Base-by-base conservation (phyloP, 2,888 invertebrate genomes). In the Electrophaes corylata region DNA sequence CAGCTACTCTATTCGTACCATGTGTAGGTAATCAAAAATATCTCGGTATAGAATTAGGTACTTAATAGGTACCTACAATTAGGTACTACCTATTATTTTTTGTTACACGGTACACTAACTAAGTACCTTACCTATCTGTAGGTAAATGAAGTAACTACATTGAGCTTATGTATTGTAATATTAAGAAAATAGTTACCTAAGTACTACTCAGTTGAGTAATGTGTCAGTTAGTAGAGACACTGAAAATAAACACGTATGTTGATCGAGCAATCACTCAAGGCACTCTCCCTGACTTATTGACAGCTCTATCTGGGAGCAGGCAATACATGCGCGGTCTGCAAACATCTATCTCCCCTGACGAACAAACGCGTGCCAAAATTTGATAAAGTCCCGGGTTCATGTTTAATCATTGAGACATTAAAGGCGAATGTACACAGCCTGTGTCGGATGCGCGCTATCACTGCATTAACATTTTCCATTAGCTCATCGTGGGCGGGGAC, bases 351-450 rank as follows among this genome's bases (percentile, higher is more conserved):
- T 75, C 79, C 78, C 81, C 78, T 74, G 71, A 60, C 72, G 79
- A 79, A 81, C 83, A 84, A 87, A 88, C 90, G 89, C 86, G 89
- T 90, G 90, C 87, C 87, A 86, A 90, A 89, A 84, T 88, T 87
- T 87, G 90, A 90, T 90, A 91, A 89, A 87, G 83, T 86, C 83
- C 78, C 81, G 80, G 72, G 80, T 87, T 86, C 84, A 87, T 88
- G 88, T 90, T 86, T 89, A 88, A 89, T 89, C 86, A 89, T 87
- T 55, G 84, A 79, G 81, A 82, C 84, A 87, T 87, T 88, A 69
- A 71, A 71, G 67, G 79, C 78, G 68, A 78, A 75, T 77, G 81
- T 83, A 80, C 79, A 81, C 75, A 83, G 46, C 48, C 46, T 57
- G 57, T 59, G 61, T 45, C 45, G 8, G 47, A 54, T 58, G 51